Percentiles rank a stretch among this genome's conserved stretches.
These are phyloP conservation scores for Corydoras sp. DNA, from an alignment of 2,113 vertebrate genomes.

Conservation along the genomic window DNA sequence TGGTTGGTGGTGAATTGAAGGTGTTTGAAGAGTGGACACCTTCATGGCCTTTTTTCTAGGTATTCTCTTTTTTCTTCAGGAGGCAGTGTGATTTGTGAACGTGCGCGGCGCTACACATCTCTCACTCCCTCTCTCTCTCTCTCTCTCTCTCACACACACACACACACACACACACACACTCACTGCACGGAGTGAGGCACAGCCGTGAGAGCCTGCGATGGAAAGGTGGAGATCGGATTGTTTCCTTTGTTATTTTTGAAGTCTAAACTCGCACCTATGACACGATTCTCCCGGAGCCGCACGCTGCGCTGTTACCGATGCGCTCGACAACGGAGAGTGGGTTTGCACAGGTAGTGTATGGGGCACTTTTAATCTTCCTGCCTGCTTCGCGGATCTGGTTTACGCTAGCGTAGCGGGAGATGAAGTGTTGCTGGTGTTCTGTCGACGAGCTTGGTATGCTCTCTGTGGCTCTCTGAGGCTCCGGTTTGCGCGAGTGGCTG, in stretches of 20 bases:
- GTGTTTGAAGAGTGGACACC: background rate
- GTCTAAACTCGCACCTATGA: constrained; percentile 61
- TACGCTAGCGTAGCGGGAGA: constrained; percentile 61
- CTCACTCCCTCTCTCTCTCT: constrained; percentile 43
- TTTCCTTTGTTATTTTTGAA: constrained; percentile 74
- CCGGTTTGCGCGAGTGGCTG: constrained; percentile 40
- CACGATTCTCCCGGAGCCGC: constrained; percentile 46
- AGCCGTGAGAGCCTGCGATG: constrained; percentile 62
- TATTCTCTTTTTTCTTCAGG: constrained; percentile 33
- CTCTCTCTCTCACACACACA: constrained; percentile 32
- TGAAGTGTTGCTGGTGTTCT: constrained; percentile 54
- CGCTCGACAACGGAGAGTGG: constrained; percentile 53
- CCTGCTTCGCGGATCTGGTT: constrained; percentile 50
- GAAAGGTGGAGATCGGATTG: constrained; percentile 65
- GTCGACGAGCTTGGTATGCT: constrained; percentile 47
- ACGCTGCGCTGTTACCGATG: constrained; percentile 54
- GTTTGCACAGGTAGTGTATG: constrained; percentile 65
- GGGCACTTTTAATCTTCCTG: constrained; percentile 55
- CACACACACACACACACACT: constrained; percentile 32
- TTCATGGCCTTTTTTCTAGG: constrained; percentile 15
- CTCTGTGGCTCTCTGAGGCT: constrained; percentile 25
- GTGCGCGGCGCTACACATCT: constrained; percentile 65
- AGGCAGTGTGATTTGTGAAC: constrained; percentile 60
- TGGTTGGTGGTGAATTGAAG: background rate
- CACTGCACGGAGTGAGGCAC: constrained; percentile 45